Evolutionary conservation across 2,797 vertebrate species (phyloP), one percentile per base, ranked within the genome.

Genomic region (Silurus lanzhouensis): DNA sequence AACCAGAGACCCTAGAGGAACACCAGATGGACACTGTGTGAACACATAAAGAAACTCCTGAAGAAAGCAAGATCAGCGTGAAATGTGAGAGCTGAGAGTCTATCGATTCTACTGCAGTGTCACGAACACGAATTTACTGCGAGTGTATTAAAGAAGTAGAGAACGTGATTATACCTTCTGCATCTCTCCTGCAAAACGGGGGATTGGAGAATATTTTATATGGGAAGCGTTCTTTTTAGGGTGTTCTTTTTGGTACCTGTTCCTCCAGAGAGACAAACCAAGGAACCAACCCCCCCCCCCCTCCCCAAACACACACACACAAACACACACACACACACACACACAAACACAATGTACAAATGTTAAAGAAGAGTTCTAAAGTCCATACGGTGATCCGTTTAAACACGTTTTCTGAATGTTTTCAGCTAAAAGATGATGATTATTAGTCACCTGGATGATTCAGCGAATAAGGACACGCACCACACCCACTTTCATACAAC

Each of bases 381-480:
- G 44, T 48, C 31, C 31, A 38, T 3, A 38, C 38, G 38, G 38
- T 38, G 8, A 7, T 52, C 8, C 10, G 48, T 52, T 52, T 10
- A 7, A 52, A 52, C 48, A 52, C 10, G 48, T 68, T 48, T 86
- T 83, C 48, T 52, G 46, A 20, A 58, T 46, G n/a, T 55, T 55
- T 57, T 70, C n/a, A 79, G 72, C 61, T 75, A 13, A 22, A 31
- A 52, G 38, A 77, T 13, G 68, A 88, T 77, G 68, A 25, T 84
- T 79, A 71, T 90, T 83, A 89, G 82, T 89, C 88, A 89, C 80
- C 25, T 20, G 68, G 89, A 85, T 46, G 87, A 84, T 72, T 86
- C 67, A 70, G 14, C 31, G 82, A 77, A 86, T 57, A 68, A 83
- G 55, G 27, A 79, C 17, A 46, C 12, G n/a, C 60, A 61, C 85